These are phyloP conservation scores for Xestia rhomboidea DNA, from an alignment of 2,888 invertebrate genomes.

Conservation along the genomic window DNA sequence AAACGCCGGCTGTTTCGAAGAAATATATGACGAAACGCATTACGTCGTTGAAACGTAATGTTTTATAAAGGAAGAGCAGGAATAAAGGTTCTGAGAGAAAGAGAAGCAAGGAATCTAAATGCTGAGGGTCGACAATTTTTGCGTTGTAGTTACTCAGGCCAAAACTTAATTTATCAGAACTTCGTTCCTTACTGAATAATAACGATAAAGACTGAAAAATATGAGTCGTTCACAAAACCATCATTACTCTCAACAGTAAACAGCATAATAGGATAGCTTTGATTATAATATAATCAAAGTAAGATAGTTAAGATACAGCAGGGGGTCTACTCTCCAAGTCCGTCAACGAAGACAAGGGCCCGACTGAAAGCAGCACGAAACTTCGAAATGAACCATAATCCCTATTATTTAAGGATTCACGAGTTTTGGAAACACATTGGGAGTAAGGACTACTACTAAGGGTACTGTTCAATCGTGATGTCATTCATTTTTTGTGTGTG, in stretches of 20 bases:
- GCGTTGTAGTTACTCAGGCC: too few species aligned
- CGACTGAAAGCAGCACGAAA: too few species aligned
- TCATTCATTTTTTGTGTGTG: too few species aligned
- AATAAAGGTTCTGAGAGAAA: neutral
- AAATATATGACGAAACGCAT: slow-evolving; percentile 41
- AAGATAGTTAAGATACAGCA: neutral
- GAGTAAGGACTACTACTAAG: too few species aligned
- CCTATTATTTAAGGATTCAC: too few species aligned
- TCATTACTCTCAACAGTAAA: neutral
- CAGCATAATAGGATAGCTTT: too few species aligned
- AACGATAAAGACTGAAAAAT: neutral
- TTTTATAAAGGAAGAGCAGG: neutral
- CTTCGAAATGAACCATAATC: too few species aligned
- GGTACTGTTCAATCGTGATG: too few species aligned
- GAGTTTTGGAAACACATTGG: too few species aligned
- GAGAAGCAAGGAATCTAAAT: neutral
- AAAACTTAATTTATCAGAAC: neutral
- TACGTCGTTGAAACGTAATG: slow-evolving; percentile 43
- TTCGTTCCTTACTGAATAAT: neutral
- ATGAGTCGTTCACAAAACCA: neutral
- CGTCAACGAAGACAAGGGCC: too few species aligned
- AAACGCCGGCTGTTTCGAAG: slow-evolving; percentile 32
- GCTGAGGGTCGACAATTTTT: neutral
- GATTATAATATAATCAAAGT: too few species aligned
- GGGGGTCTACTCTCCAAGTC: too few species aligned